Conservation (phyloP, 2,113 vertebrate genomes). For the Ailuropoda melanoleuca region DNA sequence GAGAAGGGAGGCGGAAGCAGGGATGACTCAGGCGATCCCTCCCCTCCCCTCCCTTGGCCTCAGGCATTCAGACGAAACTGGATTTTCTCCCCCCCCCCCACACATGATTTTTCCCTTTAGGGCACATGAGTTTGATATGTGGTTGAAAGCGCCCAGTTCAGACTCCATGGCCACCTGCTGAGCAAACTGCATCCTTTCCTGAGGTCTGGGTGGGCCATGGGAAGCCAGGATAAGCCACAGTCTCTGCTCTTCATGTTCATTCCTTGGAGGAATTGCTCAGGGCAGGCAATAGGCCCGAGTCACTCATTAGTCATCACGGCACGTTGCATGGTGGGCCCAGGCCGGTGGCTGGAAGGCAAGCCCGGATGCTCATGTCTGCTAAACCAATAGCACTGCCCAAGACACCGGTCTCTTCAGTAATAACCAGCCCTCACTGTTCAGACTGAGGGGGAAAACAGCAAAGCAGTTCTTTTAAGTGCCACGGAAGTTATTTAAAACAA, state of each 20-base stretch:
- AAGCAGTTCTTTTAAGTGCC: neutral
- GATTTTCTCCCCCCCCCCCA: neutral
- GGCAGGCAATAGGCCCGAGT: fast-evolving
- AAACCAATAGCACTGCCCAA: neutral
- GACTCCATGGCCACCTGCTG: neutral
- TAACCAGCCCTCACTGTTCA: neutral
- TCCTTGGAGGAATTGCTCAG: neutral
- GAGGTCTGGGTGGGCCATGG: neutral
- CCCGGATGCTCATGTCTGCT: neutral
- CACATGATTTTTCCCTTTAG: neutral
- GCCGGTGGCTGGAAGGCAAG: neutral
- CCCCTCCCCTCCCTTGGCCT: neutral
- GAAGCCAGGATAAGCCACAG: neutral
- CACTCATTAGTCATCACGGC: neutral
- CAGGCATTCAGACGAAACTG: neutral
- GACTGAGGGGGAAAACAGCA: neutral
- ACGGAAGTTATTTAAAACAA: slow-evolving; percentile 5
- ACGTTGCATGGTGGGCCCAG: neutral
- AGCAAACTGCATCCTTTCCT: neutral
- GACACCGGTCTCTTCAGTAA: neutral
- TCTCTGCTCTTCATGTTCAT: neutral
- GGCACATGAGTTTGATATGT: neutral
- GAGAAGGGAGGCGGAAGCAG: neutral
- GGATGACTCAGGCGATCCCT: neutral
- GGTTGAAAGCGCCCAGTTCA: neutral